These are phyloP conservation scores for Bombus cullumanus DNA, from an alignment of 1,140 invertebrate species.

Conservation along the genomic window DNA sequence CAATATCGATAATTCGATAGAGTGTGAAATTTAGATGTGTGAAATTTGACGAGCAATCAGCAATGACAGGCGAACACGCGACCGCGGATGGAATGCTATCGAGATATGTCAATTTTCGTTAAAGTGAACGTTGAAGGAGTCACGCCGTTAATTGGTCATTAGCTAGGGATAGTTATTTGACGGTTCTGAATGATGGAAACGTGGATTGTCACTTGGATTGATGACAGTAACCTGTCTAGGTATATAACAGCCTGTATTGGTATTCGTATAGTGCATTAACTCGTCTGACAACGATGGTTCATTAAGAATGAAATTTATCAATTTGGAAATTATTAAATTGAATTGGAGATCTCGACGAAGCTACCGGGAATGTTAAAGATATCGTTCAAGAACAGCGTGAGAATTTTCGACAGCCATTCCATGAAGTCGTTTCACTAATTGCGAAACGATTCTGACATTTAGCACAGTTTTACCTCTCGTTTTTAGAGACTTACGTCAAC, in stretches of 20 bases:
- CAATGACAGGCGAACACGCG: not conserved
- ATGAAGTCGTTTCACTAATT: not conserved
- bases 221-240: conserved; percentile 15
- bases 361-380: not conserved
- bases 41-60: conserved; percentile 6
- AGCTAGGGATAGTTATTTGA: not conserved
- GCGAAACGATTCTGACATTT: not conserved
- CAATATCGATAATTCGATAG: not conserved
- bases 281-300: not conserved
- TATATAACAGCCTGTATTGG: not conserved
- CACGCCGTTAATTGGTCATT: not conserved
- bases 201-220: conserved; percentile 10
- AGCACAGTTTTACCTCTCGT: not conserved
- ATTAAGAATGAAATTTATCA: not conserved
- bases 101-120: conserved; percentile 35
- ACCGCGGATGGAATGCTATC: not conserved
- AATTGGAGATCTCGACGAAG: no score
- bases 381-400: not conserved
- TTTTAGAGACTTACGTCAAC: conserved; percentile 85
- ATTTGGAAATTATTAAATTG: not conserved
- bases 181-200: conserved; percentile 1
- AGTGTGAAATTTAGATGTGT: not conserved
- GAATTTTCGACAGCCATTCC: not conserved
- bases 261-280: conserved; percentile 31
- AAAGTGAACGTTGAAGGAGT: conserved; percentile 28